phyloP scores from a whole-genome alignment of 2,113 vertebrate species.

The Eurystomus gularis region DNA sequence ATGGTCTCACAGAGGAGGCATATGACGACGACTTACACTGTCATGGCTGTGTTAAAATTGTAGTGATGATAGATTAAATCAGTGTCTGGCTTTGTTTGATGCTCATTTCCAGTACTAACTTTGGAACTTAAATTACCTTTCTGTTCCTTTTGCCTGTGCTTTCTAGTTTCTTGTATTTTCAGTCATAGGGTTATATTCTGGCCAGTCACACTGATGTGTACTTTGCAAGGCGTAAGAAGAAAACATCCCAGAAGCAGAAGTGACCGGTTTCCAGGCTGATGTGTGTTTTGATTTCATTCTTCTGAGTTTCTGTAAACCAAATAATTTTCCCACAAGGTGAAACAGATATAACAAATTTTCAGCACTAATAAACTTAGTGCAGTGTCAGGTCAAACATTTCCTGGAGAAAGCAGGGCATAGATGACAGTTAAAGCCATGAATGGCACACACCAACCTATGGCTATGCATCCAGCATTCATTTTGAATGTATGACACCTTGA shows the following conservation, averaged over 20 bases:
- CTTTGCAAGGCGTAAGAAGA: background rate
- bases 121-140: background rate
- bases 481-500: constrained; percentile 27
- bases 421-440: constrained; percentile 7
- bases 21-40: background rate
- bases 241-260: background rate
- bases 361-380: constrained; percentile 11
- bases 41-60: background rate
- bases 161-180: background rate
- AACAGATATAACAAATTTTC: constrained; percentile 18
- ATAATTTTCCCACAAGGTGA: constrained; percentile 58
- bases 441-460: background rate
- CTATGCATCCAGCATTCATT: background rate
- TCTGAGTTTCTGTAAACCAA: constrained; percentile 42
- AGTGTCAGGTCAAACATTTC: constrained; percentile 35
- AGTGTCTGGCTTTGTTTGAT: background rate
- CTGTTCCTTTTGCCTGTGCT: background rate
- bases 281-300: background rate
- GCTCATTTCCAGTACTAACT: background rate
- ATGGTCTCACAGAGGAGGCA: background rate
- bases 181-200: background rate
- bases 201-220: background rate
- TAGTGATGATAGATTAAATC: background rate
- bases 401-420: constrained; percentile 31
- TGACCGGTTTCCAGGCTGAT: background rate